These are phyloP conservation scores for Zosterops hypoxanthus DNA, from an alignment of 2,113 vertebrate species.

Conservation along the genomic window DNA sequence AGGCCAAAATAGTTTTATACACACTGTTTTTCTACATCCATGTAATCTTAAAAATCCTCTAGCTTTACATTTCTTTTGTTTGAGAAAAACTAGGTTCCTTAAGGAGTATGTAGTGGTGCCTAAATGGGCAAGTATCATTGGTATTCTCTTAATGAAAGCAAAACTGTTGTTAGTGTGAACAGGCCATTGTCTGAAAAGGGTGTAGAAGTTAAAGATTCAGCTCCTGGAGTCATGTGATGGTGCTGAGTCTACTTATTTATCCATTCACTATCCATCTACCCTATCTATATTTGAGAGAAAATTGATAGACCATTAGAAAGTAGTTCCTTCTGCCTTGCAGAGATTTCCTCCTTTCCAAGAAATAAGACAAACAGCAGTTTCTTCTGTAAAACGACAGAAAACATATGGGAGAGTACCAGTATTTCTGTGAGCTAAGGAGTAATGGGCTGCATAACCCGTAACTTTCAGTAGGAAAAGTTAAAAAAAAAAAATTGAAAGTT, in stretches of 20 bases:
- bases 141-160: background rate
- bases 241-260: background rate
- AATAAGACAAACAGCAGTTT: background rate
- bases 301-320: background rate
- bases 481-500: background rate
- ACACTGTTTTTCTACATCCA: background rate
- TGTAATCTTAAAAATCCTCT: background rate
- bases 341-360: background rate
- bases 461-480: background rate
- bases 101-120: background rate
- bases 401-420: background rate
- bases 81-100: background rate
- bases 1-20: background rate
- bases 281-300: background rate
- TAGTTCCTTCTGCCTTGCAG: background rate
- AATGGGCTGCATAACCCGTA: background rate
- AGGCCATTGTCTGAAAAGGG: background rate
- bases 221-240: background rate
- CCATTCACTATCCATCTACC: background rate
- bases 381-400: background rate
- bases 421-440: background rate
- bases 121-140: background rate
- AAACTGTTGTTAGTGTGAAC: background rate
- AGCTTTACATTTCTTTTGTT: background rate
- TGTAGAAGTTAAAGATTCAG: background rate